Evolutionary conservation across 2,888 invertebrate genomes (phyloP), one percentile per base, ranked within the genome.

Genomic region (Xylota segnis): DNA sequence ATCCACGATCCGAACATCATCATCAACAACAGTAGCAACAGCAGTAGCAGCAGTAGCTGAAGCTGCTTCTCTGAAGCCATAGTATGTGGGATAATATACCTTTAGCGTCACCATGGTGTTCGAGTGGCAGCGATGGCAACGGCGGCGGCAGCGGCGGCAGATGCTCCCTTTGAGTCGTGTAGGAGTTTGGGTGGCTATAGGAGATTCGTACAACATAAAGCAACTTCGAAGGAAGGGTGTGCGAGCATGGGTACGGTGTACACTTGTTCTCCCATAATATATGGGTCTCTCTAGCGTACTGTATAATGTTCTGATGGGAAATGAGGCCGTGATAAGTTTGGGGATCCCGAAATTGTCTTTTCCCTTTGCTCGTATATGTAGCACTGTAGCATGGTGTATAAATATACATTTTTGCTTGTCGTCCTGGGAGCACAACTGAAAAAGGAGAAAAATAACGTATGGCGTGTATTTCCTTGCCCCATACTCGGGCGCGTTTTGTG

Each of bases 271-370:
- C 87, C 83, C 87, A 87, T 83, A 87, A 87, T 87, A 87, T 87
- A 87, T 87, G 87, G 74, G 87, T 86, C 90, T 91, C 91, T 90
- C 91, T 88, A 76, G 91, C 89, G 91, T 91, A 91, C 90, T 91
- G 91, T 91, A 91, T 91, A 91, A 91, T 91, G 91, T 91, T 91
- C 91, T 91, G 88, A 89, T 89, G 91, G 91, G 91, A 91, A 91
- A 91, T 91, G 90, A 90, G 91, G 90, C 91, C 91, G 91, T 91
- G 91, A 91, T 91, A 91, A 91, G 91, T 91, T 91, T 91, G 91
- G 90, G 91, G 91, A 91, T 91, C 91, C 90, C 90, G 91, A 91
- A 91, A 91, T 91, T 91, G 91, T 91, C 91, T 91, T 91, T 91
- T 90, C 89, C 90, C 90, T 81, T 72, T 40, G 66, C 77, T 86